Percentiles rank a stretch among this genome's conserved stretches.
Conservation (phyloP, 2,113 vertebrate genomes). For the Odontesthes bonariensis region DNA sequence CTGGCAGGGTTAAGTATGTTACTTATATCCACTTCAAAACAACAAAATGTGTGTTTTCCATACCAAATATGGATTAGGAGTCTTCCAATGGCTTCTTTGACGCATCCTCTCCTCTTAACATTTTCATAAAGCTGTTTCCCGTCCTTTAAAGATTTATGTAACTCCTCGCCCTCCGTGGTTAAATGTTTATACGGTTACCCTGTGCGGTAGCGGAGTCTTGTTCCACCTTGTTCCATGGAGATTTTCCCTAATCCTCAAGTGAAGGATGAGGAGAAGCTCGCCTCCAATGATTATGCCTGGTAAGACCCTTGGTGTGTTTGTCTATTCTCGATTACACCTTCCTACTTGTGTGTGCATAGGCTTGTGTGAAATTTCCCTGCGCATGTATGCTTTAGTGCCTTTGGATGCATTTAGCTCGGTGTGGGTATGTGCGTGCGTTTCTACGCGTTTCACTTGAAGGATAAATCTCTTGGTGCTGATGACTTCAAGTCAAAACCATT, state of each 20-base stretch:
- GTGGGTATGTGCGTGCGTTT: neutral
- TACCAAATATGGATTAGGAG: neutral
- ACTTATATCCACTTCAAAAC: neutral
- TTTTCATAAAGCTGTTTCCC: conserved; percentile 15
- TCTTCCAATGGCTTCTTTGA: neutral
- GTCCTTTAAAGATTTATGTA: conserved; percentile 50
- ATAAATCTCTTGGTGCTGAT: conserved; percentile 51
- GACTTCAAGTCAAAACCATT: conserved; percentile 49
- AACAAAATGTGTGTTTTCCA: neutral
- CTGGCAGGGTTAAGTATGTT: neutral
- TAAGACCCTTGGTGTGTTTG: conserved; percentile 68
- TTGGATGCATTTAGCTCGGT: neutral
- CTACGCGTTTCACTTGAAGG: conserved; percentile 24
- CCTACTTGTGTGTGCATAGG: conserved; percentile 18
- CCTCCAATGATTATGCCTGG: conserved; percentile 64
- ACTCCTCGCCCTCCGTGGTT: conserved; percentile 32
- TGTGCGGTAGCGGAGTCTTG: conserved; percentile 28
- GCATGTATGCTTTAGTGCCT: conserved; percentile 35
- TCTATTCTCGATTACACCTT: conserved; percentile 59
- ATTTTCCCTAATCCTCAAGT: conserved; percentile 72
- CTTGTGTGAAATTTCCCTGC: conserved; percentile 21
- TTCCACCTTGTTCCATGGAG: conserved; percentile 55
- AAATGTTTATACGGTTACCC: conserved; percentile 42
- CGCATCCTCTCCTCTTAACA: neutral
- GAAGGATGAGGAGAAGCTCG: conserved; percentile 63